Conservation (phyloP, 2,888 invertebrate genomes). For the Caradrina kadenii region DNA sequence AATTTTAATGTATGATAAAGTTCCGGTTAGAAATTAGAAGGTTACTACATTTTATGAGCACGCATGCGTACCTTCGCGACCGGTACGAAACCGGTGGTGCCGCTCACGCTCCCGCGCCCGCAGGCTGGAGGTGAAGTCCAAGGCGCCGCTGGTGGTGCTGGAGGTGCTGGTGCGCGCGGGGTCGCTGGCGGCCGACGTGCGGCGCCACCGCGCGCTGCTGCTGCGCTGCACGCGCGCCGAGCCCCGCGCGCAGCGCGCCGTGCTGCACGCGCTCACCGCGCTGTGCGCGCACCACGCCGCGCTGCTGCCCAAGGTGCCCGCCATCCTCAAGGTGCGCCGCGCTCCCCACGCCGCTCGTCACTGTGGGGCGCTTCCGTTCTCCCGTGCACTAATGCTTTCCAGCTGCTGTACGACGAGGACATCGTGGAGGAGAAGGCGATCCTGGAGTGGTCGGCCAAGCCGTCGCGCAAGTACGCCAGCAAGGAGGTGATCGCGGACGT, state of each 20-base stretch:
- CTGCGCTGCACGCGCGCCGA: slow-evolving; percentile 95
- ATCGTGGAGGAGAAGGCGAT: slow-evolving; percentile 98
- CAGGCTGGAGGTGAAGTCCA: slow-evolving; percentile 97
- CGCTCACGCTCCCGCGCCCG: too few relatives aligned
- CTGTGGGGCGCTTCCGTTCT: too few relatives aligned
- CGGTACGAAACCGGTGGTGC: too few relatives aligned
- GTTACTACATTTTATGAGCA: too few relatives aligned
- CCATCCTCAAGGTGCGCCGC: slow-evolving; percentile 93
- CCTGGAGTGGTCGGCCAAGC: slow-evolving; percentile 98
- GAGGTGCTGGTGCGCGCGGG: slow-evolving; percentile 95
- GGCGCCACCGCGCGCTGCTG: slow-evolving; percentile 94
- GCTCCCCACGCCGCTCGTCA: too few relatives aligned
- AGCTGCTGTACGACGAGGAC: slow-evolving; percentile 98
- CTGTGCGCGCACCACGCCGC: slow-evolving; percentile 95
- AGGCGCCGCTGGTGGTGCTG: slow-evolving; percentile 97
- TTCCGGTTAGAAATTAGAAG: too few relatives aligned
- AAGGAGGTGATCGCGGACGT: slow-evolving; percentile 98
- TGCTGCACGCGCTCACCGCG: slow-evolving; percentile 98
- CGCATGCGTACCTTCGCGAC: too few relatives aligned
- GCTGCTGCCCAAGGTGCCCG: slow-evolving; percentile 96
- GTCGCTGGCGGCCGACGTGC: slow-evolving; percentile 92
- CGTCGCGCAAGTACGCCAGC: slow-evolving; percentile 97
- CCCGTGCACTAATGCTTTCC: slow-evolving; percentile 47
- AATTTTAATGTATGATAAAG: too few relatives aligned
- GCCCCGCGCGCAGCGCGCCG: slow-evolving; percentile 96